Evolutionary conservation across 2,888 invertebrate genomes (phyloP).

Genomic region (Mantis religiosa): DNA sequence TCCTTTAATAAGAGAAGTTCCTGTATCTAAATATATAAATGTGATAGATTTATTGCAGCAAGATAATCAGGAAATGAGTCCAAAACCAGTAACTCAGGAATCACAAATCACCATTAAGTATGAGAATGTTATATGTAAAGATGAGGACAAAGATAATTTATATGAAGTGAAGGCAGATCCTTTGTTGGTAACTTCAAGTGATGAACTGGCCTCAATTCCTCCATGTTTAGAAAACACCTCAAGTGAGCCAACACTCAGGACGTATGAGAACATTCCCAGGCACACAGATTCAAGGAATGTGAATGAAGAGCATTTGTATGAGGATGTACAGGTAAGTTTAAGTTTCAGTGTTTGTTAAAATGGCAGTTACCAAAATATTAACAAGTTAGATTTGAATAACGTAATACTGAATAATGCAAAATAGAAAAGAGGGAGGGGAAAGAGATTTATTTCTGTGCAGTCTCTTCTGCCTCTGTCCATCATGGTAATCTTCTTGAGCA

Average conservation of each 20-base stretch:
- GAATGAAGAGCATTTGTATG: constrained; percentile 51
- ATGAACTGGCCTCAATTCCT: not conserved
- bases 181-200: too few species aligned
- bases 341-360: not conserved
- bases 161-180: too few species aligned
- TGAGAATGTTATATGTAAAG: constrained; percentile 23
- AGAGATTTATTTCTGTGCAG: too few species aligned
- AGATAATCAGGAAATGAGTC: not conserved
- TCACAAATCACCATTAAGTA: constrained; percentile 22
- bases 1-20: not conserved
- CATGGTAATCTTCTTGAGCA: too few species aligned
- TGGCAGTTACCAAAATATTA: not conserved
- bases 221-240: too few species aligned
- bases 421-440: too few species aligned
- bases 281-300: not conserved
- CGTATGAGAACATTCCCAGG: not conserved
- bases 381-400: too few species aligned
- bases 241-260: not conserved
- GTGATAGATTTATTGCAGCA: not conserved
- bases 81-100: constrained; percentile 8
- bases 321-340: constrained; percentile 48
- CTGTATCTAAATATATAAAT: not conserved
- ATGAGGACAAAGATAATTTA: not conserved
- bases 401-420: too few species aligned
- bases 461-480: too few species aligned